Percentiles rank a stretch among this genome's conserved stretches.
Conservation (phyloP, 2,797 vertebrate species). For the Eulemur coronatus region DNA sequence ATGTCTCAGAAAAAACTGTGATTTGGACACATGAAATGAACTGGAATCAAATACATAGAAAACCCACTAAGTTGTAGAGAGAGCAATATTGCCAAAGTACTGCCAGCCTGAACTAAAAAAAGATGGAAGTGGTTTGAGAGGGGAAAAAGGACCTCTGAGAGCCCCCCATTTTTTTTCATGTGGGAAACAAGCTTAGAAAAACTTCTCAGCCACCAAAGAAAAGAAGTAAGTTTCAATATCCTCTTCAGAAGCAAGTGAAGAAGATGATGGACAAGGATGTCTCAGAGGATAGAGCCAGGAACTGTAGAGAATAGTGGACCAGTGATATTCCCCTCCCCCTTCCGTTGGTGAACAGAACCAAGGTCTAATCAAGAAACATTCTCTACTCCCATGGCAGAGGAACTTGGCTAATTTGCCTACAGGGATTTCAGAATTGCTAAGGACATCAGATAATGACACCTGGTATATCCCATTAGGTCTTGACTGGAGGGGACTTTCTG, state of each 20-base stretch:
- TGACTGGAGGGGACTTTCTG: background rate
- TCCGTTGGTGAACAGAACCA: background rate
- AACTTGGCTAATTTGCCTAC: background rate
- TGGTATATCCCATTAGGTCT: background rate
- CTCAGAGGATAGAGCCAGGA: background rate
- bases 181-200: background rate
- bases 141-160: background rate
- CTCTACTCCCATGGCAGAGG: background rate
- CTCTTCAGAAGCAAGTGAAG: background rate
- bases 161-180: background rate
- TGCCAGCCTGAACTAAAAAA: background rate
- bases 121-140: background rate
- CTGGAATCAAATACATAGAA: background rate
- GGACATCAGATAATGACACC: background rate
- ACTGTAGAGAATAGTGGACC: background rate
- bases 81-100: background rate
- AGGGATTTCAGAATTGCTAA: background rate
- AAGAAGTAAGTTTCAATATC: background rate
- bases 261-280: background rate
- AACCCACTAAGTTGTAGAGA: background rate
- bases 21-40: slow-evolving; percentile 18
- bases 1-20: background rate
- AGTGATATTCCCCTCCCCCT: background rate
- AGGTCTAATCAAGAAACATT: background rate
- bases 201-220: background rate